Percentiles rank a stretch among this genome's conserved stretches.
Evolutionary conservation across 1,140 invertebrate genomes (phyloP).

Genomic region (Drosophila repleta): DNA sequence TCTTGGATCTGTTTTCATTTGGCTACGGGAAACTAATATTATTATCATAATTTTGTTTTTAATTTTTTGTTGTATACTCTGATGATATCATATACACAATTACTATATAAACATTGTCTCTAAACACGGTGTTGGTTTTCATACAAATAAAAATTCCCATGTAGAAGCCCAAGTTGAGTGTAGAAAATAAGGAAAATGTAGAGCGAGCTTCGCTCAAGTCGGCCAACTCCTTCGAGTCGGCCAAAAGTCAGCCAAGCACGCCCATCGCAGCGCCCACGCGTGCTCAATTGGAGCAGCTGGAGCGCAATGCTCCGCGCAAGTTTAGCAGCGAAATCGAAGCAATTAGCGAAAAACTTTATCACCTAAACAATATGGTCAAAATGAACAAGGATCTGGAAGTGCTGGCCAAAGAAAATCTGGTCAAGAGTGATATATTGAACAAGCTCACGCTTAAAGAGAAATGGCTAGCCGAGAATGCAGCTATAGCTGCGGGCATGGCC

Average conservation of each 20-base stretch:
- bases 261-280: slow-evolving; percentile 57
- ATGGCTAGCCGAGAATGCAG: slow-evolving; percentile 78
- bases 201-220: slow-evolving; percentile 57
- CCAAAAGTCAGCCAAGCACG: slow-evolving; percentile 56
- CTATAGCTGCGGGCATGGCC: slow-evolving; percentile 58
- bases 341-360: slow-evolving; percentile 80
- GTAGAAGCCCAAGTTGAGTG: slow-evolving; percentile 48
- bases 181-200: slow-evolving; percentile 69
- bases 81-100: slow-evolving; percentile 34
- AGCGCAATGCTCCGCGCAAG: slow-evolving; percentile 65
- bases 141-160: slow-evolving; percentile 16
- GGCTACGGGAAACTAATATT: slow-evolving; percentile 68
- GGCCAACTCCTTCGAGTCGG: slow-evolving; percentile 70
- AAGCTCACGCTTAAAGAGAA: slow-evolving; percentile 82
- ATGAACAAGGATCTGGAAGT: slow-evolving; percentile 82
- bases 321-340: slow-evolving; percentile 81
- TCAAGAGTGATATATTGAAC: slow-evolving; percentile 81
- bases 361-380: slow-evolving; percentile 79
- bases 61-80: slow-evolving; percentile 45
- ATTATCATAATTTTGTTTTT: slow-evolving; percentile 70
- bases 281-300: slow-evolving; percentile 76
- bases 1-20: not conserved
- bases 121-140: slow-evolving; percentile 74
- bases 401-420: slow-evolving; percentile 80
- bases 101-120: slow-evolving; percentile 32